Evolutionary conservation across 2,888 invertebrate species (phyloP), one percentile per base, ranked within the genome.

Genomic region (Melanchra persicariae): DNA sequence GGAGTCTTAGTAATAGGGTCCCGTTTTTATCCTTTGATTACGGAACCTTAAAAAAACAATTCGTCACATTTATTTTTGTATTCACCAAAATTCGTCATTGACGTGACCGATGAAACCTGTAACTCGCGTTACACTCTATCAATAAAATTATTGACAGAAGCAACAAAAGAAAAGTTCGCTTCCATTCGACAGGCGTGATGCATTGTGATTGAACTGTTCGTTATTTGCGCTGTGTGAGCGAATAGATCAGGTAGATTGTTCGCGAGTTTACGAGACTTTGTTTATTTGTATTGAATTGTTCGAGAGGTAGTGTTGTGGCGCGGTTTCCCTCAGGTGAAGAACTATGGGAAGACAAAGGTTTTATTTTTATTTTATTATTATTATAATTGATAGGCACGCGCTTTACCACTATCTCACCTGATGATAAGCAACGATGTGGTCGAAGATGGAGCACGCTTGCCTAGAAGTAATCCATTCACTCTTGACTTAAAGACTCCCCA

Each of bases 141-240:
- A 45, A 17, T 45, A 2, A 17, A 54, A 67, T 54, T 77, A 81
- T 68, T 76, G 78, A 61, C 66, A 67, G 40, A 52, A 1, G 63
- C 24, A 81, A 76, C 57, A 69, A 70, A 62, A 63, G 54, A 45
- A 70, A 70, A 70, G 24, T 64, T 61, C 22, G n/a, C 30, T 49
- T 12, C 47, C 40, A 64, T 37, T 12, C 34, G 66, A 61, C 71
- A 81, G 51, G 69, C 19, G 15, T 81, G 77, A 82, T 81, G 61
- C 52, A 81, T 81, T 77, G 64, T 81, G 79, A 79, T 79, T 30
- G 79, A 79, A 30, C 60, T 58, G 70, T 65, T 68, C 61, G 61
- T 45, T 79, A 81, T 76, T 64, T 65, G 63, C 43, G 24, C 30
- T 30, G 2, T 37, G 34, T 52, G 40, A 58, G 22, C 19, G 45